Evolutionary conservation across 64 coral and sea anemone genomes (phyloP).

Genomic region (Anthopleura sola): DNA sequence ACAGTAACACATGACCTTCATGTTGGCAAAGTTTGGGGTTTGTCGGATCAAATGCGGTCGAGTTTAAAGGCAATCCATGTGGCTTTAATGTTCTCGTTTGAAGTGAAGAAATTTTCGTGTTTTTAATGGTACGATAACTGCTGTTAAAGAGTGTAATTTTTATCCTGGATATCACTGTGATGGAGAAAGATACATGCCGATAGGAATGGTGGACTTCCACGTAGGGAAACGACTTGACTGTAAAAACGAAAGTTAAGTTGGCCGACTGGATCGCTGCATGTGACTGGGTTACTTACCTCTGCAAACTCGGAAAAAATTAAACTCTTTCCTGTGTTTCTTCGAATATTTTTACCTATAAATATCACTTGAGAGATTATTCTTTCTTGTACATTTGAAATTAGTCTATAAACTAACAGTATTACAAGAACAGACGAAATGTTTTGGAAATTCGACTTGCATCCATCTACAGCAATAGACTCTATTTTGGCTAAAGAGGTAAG

Average conservation of each 20-base stretch:
- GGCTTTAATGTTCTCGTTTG: constrained; percentile 1
- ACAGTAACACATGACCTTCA: not conserved
- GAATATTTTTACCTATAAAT: not conserved
- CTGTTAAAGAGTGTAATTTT: not conserved
- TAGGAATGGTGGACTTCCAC: not conserved
- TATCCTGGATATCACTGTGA: not conserved
- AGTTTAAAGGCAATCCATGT: constrained; percentile 15
- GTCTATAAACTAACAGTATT: not conserved
- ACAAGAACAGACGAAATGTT: constrained; percentile 74
- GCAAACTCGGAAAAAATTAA: not conserved
- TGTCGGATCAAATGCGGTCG: constrained; percentile 6
- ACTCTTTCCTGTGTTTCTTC: not conserved
- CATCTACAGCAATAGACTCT: constrained; percentile 84
- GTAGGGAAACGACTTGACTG: not conserved
- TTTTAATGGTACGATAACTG: not conserved
- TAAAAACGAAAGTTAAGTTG: not conserved
- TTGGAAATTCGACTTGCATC: constrained; percentile 99
- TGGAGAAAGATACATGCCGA: not conserved
- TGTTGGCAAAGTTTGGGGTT: constrained; percentile 27
- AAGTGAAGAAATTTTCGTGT: constrained; percentile 13
- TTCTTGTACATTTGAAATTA: not conserved
- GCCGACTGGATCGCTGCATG: not conserved
- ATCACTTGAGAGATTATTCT: not conserved
- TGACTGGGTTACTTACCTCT: not conserved
- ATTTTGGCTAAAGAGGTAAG: constrained; percentile 94